Evolutionary conservation across 1,140 invertebrate genomes (phyloP), one percentile per base, ranked within the genome.

Genomic region (Papilio dardanus): DNA sequence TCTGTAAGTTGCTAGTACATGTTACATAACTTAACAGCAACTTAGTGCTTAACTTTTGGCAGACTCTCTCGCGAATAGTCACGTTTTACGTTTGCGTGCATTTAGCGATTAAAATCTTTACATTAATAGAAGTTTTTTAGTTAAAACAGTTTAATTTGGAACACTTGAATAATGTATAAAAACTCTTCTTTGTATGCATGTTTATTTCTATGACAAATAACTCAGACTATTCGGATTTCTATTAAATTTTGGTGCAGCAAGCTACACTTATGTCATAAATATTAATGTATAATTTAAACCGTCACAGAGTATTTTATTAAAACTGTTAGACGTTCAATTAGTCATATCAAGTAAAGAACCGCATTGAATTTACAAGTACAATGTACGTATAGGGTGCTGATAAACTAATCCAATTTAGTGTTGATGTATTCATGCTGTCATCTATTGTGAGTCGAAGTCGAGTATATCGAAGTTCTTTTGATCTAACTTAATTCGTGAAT

Each of bases 341-440:
- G 66, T 68, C 66, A 68, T 33, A 21, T 66, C 19, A 68, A 40
- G 66, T 68, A 68, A 68, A 68, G 66, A 19, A 68, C 66, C 66
- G 62, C 14, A 7, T 33, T 24, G 3, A 58, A 24, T 58, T 10
- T 8, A 24, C 19, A 54, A 3, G 50, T 24, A 58, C 21, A 7
- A 50, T 37, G 46, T 28, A 58, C 50, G 21, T 28, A 24, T 28
- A 24, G 21, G 50, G 21, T 28, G 21, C 21, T 2, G 21, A 28
- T 58, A 58, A 19, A 21, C 19, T 54, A 54, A 58, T 10, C 50
- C 50, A 58, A 58, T 28, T 28, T 58, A 58, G 50, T 24, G 16
- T 58, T 24, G 1, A 28, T 58, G 10, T 28, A 58, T 58, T 58
- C 21, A 0, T 58, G 6, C 7, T 54, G 50, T 58, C 50, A 28